A percentile compares a stretch with the other conserved stretches of the same genome.
Conservation (phyloP, 2,888 invertebrate species). For the Tortrix viridana region DNA sequence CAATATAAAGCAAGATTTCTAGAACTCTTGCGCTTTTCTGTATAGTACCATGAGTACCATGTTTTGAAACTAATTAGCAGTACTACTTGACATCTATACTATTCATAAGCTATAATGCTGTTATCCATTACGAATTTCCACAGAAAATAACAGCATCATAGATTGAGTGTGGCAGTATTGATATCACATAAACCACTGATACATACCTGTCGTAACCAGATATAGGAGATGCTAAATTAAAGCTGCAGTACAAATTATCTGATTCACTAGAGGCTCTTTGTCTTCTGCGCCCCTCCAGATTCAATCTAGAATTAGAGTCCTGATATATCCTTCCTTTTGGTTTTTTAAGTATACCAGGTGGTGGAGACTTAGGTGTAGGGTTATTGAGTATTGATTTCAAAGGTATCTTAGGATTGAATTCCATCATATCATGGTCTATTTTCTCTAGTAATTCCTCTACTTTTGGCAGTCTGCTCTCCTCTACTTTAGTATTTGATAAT, state of each 20-base stretch:
- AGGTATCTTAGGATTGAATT: slow-evolving; percentile 70
- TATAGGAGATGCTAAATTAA: slow-evolving; percentile 60
- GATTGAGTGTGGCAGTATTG: too few species aligned
- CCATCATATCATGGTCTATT: slow-evolving; percentile 75
- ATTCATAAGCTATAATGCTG: too few species aligned
- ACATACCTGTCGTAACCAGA: slow-evolving; percentile 72
- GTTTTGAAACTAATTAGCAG: too few species aligned
- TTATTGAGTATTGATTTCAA: slow-evolving; percentile 80
- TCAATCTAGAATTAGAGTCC: slow-evolving; percentile 59
- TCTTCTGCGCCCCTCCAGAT: slow-evolving; percentile 70
- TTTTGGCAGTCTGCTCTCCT: slow-evolving; percentile 72
- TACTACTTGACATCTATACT: too few species aligned
- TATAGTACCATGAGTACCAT: too few species aligned
- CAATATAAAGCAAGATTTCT: too few species aligned
- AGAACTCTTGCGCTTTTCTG: too few species aligned
- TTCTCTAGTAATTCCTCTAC: slow-evolving; percentile 77
- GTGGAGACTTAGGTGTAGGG: slow-evolving; percentile 66
- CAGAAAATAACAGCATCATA: too few species aligned
- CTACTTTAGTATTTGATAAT: slow-evolving; percentile 71
- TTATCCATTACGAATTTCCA: too few species aligned
- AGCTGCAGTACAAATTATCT: slow-evolving; percentile 70
- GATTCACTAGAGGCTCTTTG: slow-evolving; percentile 80
- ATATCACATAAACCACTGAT: slow-evolving; percentile 13
- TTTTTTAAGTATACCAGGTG: slow-evolving; percentile 75
- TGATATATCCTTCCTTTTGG: slow-evolving; percentile 66